Percentiles rank a stretch among this genome's conserved stretches.
Evolutionary conservation across 2,888 invertebrate species (phyloP).

Genomic region (Pardosa pseudoannulata): DNA sequence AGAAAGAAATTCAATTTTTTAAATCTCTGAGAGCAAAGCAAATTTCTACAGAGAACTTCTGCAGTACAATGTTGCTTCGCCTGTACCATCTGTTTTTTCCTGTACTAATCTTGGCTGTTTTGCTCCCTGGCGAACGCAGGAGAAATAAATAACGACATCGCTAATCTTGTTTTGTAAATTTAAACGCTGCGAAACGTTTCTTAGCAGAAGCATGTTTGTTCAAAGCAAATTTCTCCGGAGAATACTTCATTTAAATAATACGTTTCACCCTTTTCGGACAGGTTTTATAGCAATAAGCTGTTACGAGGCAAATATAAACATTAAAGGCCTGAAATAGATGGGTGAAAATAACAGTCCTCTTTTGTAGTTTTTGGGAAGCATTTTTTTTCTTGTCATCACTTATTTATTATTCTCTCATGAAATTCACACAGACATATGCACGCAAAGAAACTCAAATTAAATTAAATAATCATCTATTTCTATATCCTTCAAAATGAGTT

Average conservation of each 20-base stretch:
- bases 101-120: constrained; percentile 46
- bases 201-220: constrained; percentile 44
- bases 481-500: too few relatives aligned
- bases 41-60: constrained; percentile 51
- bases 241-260: constrained; percentile 65
- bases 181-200: constrained; percentile 59
- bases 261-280: constrained; percentile 58
- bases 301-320: constrained; percentile 7
- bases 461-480: too few relatives aligned
- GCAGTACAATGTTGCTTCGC: constrained; percentile 54
- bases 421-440: too few relatives aligned
- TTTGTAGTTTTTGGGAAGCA: too few relatives aligned
- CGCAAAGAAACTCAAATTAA: too few relatives aligned
- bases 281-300: constrained; percentile 65
- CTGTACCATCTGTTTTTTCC: constrained; percentile 42
- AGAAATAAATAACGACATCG: constrained; percentile 70
- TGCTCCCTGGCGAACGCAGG: constrained; percentile 45
- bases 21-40: background rate
- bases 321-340: background rate
- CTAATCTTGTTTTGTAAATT: constrained; percentile 72
- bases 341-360: background rate
- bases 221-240: constrained; percentile 54
- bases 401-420: too few relatives aligned
- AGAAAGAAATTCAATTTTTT: background rate
- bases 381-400: too few relatives aligned